These are phyloP conservation scores for Acronicta alni DNA, from an alignment of 2,888 invertebrate genomes.

Conservation along the genomic window DNA sequence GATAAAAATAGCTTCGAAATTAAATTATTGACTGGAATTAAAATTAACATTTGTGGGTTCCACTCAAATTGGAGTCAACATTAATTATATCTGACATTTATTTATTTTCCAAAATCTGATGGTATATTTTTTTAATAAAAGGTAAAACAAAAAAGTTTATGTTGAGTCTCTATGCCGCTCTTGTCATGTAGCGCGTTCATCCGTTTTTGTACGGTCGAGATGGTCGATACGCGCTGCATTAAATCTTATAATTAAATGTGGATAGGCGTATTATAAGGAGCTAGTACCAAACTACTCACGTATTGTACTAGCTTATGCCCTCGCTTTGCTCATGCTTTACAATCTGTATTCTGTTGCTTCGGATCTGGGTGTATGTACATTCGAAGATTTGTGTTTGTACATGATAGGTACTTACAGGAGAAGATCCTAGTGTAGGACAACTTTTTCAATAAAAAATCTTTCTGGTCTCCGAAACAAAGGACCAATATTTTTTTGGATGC, in stretches of 20 bases:
- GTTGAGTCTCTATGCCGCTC: slow-evolving; percentile 48
- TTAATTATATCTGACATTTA: too few species aligned
- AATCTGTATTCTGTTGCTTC: too few species aligned
- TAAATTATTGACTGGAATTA: too few species aligned
- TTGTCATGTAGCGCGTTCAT: slow-evolving; percentile 53
- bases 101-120: too few species aligned
- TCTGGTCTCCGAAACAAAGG: not conserved
- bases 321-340: slow-evolving; percentile 3
- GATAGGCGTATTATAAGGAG: slow-evolving; percentile 64
- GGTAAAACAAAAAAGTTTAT: slow-evolving; percentile 18
- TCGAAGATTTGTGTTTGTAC: too few species aligned
- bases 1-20: too few species aligned
- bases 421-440: too few species aligned
- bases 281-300: slow-evolving; percentile 44
- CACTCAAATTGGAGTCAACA: too few species aligned
- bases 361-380: too few species aligned
- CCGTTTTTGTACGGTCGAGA: slow-evolving; percentile 68
- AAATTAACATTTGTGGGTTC: too few species aligned
- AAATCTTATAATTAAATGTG: slow-evolving; percentile 75
- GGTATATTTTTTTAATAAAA: slow-evolving; percentile 3
- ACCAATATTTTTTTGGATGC: not conserved
- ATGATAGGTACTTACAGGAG: too few species aligned
- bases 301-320: slow-evolving; percentile 25
- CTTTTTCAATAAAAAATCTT: too few species aligned
- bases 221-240: slow-evolving; percentile 71